Percentiles rank a stretch among this genome's conserved stretches.
phyloP scores from a whole-genome alignment of 2,888 invertebrate species.

The Caenorhabditis imperialis region DNA sequence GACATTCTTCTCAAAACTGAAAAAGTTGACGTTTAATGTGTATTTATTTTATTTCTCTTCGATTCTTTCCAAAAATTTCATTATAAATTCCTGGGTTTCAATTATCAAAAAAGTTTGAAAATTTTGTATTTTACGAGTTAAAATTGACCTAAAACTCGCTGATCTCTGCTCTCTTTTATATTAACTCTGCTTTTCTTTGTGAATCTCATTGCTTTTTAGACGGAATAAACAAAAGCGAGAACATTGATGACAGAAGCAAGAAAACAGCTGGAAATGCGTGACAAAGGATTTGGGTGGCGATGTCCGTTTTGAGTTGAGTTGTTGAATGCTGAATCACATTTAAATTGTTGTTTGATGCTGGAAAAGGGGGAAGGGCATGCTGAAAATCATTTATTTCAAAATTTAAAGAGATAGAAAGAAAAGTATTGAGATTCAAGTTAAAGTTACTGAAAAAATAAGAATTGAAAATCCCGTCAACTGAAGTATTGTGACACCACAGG shows the following conservation, averaged over 20 bases:
- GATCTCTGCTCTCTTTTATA: constrained; percentile 4
- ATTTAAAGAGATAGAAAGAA: constrained; percentile 7
- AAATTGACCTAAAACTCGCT: background rate
- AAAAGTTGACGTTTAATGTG: constrained; percentile 23
- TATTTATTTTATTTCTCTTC: background rate
- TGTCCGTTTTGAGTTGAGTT: background rate
- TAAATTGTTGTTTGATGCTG: constrained; percentile 20
- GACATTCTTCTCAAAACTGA: constrained; percentile 39
- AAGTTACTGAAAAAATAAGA: background rate
- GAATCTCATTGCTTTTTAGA: constrained; percentile 5
- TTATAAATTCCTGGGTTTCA: constrained; percentile 1
- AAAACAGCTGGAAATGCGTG: constrained; percentile 13
- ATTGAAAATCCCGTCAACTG: constrained; percentile 23
- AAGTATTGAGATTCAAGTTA: constrained; percentile 7
- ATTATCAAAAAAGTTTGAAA: background rate
- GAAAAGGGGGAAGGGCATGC: background rate
- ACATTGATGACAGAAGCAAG: background rate
- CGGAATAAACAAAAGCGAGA: constrained; percentile 18
- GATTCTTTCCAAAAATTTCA: too few species aligned
- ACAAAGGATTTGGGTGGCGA: constrained; percentile 5
- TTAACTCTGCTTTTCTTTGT: background rate
- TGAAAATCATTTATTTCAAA: background rate
- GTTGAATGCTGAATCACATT: constrained; percentile 23
- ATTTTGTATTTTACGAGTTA: too few species aligned
- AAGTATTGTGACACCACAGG: constrained; percentile 26